Base-by-base conservation (phyloP, 2,888 invertebrate species). In the Cheilosia soror region DNA sequence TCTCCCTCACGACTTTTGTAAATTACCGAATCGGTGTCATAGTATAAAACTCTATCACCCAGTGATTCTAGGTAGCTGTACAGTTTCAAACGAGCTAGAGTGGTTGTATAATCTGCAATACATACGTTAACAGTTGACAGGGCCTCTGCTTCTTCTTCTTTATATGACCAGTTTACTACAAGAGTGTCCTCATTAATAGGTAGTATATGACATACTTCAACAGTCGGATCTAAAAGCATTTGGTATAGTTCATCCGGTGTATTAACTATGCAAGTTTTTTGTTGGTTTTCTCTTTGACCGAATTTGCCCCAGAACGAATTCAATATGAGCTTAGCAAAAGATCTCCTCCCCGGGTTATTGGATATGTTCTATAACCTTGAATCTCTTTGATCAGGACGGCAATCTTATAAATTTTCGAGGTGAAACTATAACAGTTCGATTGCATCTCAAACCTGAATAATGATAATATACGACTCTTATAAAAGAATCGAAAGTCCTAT, bases 11-110 rank as follows among this genome's bases (percentile, higher is more conserved):
- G 15, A 9, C 25, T 29, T 6, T 87, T 77, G 69, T 88, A 91
- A 44, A 92, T 89, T 5, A 91, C 88, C 2, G 89, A 89, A 75
- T 91, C 91, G 0, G 92, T 92, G 60, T 92, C 91, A 58, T 85
- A 90, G 83, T 92, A 91, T 9, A 92, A 66, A 9, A 89, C 89
- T 11, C 89, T 57, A 33, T 87, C 65, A 5, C 85, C 88, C 5
- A 92, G 76, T 20, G 68, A 65, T 7, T 91, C 88, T 5, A 92
- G 76, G 31, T 89, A 89, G 4, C 76, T 68, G 72, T 90, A 90
- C 1, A 92, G 80, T 77, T 90, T 89, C 2, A 91, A 69, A 4
- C 91, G 62, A 0, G 91, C 90, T 49, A 89, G 88, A 4, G 89
- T 79, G 2, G 91, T 92, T 0, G 90, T 90, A 63, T 90, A 92